These are phyloP conservation scores for Montipora capricornis DNA, from an alignment of 64 coral and sea anemone genomes.

Conservation along the genomic window DNA sequence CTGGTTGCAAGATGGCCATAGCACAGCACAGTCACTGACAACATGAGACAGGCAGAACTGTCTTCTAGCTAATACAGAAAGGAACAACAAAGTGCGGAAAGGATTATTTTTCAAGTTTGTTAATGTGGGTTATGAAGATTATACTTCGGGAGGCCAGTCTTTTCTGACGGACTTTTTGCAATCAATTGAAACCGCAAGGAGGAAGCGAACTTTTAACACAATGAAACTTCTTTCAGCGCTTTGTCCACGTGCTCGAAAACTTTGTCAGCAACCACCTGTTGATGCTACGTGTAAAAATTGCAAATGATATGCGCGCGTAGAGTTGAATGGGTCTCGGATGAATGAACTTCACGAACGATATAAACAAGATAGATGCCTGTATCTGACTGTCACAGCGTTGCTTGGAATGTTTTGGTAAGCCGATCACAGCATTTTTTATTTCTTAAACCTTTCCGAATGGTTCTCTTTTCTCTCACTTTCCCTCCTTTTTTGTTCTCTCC, in stretches of 20 bases:
- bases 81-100: no score
- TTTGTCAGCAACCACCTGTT: conserved; percentile 78
- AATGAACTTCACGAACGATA: conserved; percentile 67
- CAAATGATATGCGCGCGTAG: conserved; percentile 28
- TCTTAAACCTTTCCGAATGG: neutral
- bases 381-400: neutral
- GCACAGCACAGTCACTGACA: neutral
- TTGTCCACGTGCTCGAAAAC: conserved; percentile 63
- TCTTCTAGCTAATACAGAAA: no score
- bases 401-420: conserved; percentile 62
- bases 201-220: conserved; percentile 36
- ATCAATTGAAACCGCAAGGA: neutral
- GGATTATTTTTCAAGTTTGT: no score
- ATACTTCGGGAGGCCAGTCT: no score
- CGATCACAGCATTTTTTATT: neutral
- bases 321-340: conserved; percentile 46
- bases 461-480: no score
- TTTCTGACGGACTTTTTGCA: no score
- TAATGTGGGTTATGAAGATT: no score
- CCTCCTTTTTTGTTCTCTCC: neutral
- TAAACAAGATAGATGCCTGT: conserved; percentile 4
- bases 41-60: neutral
- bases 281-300: conserved; percentile 59
- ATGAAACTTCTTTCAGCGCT: conserved; percentile 36
- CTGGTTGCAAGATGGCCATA: neutral